These are phyloP conservation scores for Steinernema scapterisci DNA, from an alignment of 2,888 invertebrate genomes.

Conservation along the genomic window DNA sequence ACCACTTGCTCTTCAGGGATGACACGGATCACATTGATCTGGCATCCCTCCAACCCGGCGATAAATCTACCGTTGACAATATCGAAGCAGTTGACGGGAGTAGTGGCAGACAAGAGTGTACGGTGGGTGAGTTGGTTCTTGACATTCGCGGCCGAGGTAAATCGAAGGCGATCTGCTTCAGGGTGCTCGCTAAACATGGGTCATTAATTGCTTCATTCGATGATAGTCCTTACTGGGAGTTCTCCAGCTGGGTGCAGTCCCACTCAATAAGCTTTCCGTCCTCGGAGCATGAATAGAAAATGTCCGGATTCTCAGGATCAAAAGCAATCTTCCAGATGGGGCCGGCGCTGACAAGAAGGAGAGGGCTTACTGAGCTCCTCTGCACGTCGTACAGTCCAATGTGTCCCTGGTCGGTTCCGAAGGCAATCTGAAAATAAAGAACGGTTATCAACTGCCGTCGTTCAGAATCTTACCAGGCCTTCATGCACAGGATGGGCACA, in stretches of 20 bases:
- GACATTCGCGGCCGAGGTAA: background rate
- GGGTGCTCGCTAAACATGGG: background rate
- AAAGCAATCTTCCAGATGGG: background rate
- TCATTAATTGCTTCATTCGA: background rate
- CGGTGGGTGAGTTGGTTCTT: background rate
- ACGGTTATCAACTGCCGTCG: background rate
- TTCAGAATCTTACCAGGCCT: background rate
- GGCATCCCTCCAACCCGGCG: background rate
- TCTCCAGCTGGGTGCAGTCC: background rate
- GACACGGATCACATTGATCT: background rate
- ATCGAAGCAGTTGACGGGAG: background rate
- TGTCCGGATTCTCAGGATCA: background rate
- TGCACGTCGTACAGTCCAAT: constrained; percentile 44
- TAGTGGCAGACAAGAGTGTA: background rate
- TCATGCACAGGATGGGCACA: background rate
- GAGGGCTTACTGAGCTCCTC: background rate
- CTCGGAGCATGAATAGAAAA: background rate
- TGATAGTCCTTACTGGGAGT: background rate
- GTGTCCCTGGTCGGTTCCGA: constrained; percentile 44
- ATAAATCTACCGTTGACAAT: background rate
- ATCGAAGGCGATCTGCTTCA: background rate
- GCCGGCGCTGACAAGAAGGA: background rate
- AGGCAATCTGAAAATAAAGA: constrained; percentile 40
- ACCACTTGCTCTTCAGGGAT: too few relatives aligned
- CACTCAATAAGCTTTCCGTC: background rate